Conservation (phyloP, 1,140 invertebrate genomes). For the Myzus persicae region DNA sequence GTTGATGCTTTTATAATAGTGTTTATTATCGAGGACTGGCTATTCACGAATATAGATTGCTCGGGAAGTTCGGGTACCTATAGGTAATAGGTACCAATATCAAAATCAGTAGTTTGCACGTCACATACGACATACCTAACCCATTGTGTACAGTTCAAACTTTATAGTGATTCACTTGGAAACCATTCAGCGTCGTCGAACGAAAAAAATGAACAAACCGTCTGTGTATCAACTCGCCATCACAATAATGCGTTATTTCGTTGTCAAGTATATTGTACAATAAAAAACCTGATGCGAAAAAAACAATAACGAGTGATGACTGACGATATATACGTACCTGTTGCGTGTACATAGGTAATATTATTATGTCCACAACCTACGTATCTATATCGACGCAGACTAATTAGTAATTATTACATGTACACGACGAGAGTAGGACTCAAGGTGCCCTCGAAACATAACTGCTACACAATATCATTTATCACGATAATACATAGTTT, state of each 20-base stretch:
- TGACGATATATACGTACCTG: neutral
- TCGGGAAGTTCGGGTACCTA: neutral
- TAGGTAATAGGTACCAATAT: neutral
- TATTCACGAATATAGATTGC: neutral
- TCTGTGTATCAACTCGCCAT: too few species aligned
- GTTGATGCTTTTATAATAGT: neutral
- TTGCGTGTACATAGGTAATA: neutral
- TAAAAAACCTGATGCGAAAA: neutral
- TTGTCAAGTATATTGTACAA: neutral
- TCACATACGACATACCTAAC: accelerated
- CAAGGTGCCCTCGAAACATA: neutral
- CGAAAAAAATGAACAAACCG: neutral
- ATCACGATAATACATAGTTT: neutral
- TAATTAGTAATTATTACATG: neutral
- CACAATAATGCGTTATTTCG: neutral
- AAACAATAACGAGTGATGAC: neutral
- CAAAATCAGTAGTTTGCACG: neutral
- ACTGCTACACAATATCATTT: neutral
- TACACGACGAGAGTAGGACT: neutral
- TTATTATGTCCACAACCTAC: too few species aligned
- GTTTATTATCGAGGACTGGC: neutral
- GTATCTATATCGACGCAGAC: neutral
- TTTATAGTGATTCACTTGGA: too few species aligned
- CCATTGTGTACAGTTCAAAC: neutral
- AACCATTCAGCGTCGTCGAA: too few species aligned